A percentile compares a stretch with the other conserved stretches of the same genome.
Evolutionary conservation across 2,797 vertebrate species (phyloP).

Genomic region (Cuniculus paca): DNA sequence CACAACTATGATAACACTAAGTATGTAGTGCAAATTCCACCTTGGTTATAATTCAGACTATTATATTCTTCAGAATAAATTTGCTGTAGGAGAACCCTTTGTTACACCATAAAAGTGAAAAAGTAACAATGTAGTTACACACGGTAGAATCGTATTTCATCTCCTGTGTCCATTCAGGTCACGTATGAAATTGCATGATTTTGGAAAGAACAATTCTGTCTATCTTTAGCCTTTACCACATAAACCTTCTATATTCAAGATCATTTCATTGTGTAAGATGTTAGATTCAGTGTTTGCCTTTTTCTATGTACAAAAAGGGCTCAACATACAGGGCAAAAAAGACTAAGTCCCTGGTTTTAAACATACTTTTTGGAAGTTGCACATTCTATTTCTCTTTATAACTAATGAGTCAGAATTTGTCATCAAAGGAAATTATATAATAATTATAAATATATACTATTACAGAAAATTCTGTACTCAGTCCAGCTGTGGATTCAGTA

Average conservation of each 20-base stretch:
- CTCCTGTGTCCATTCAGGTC: not conserved
- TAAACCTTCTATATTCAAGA: not conserved
- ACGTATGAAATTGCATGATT: not conserved
- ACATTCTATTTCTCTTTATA: not conserved
- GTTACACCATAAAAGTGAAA: not conserved
- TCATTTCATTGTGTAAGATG: not conserved
- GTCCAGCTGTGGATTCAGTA: not conserved
- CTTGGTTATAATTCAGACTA: not conserved
- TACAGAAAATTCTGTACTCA: not conserved
- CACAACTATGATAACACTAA: not conserved
- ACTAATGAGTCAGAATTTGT: not conserved
- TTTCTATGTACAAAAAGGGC: not conserved
- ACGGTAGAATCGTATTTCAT: not conserved
- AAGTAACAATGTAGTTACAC: not conserved
- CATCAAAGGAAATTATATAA: not conserved
- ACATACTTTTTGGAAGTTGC: not conserved
- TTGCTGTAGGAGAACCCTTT: not conserved
- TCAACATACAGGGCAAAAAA: rapidly evolving
- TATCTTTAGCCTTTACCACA: not conserved
- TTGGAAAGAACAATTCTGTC: not conserved
- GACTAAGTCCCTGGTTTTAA: not conserved
- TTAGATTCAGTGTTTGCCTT: not conserved
- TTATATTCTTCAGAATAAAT: not conserved
- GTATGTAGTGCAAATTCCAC: not conserved
- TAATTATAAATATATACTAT: not conserved